A percentile compares a stretch with the other conserved stretches of the same genome.
These are phyloP conservation scores for Lypha dubia DNA, from an alignment of 2,888 invertebrate species.

Conservation along the genomic window DNA sequence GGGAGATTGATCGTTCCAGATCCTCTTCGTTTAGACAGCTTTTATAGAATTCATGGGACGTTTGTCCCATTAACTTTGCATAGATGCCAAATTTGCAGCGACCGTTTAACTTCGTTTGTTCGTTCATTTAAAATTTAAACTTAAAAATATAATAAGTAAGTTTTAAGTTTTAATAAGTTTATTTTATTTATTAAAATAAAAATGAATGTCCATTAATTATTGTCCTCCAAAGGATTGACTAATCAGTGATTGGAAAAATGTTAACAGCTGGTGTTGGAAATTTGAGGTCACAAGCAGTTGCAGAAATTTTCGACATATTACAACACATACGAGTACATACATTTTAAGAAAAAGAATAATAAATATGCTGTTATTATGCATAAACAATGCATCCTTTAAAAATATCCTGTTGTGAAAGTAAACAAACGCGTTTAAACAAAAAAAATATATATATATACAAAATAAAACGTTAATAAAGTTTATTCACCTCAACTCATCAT, in stretches of 20 bases:
- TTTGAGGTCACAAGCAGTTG: slow-evolving; percentile 20
- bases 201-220: background rate
- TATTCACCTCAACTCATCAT: slow-evolving; percentile 60
- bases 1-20: too few relatives aligned
- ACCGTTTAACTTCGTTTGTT: too few relatives aligned
- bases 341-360: background rate
- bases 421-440: slow-evolving; percentile 11
- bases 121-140: too few relatives aligned
- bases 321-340: too few relatives aligned
- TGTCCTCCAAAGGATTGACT: background rate
- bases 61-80: too few relatives aligned
- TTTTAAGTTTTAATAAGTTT: too few relatives aligned
- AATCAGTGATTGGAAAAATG: background rate
- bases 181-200: too few relatives aligned
- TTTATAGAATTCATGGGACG: too few relatives aligned
- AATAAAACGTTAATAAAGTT: slow-evolving; percentile 13
- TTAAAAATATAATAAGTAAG: too few relatives aligned
- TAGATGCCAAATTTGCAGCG: too few relatives aligned
- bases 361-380: background rate
- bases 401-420: slow-evolving; percentile 54
- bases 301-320: background rate
- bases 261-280: background rate
- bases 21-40: too few relatives aligned
- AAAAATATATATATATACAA: slow-evolving; percentile 15
- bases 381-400: slow-evolving; percentile 55